Base-by-base conservation (phyloP, 2,797 vertebrate species). In the Benthosema pterotum region DNA sequence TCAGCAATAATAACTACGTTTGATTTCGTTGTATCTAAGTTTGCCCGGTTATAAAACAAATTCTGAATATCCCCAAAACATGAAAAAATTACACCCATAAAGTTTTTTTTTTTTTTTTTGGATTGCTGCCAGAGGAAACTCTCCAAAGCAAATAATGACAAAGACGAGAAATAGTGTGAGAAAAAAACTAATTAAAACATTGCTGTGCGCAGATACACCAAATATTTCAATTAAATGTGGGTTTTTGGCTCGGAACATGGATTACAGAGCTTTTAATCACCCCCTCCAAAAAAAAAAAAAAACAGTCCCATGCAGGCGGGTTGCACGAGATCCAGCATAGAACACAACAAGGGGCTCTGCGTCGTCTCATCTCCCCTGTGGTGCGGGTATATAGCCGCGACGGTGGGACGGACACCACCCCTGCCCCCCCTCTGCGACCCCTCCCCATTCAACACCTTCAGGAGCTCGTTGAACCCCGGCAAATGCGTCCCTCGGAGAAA, bases 381-480 rank as follows among this genome's bases (percentile, higher is more conserved):
- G 55, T 5, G 22, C 5, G 50, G 7, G 7, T 2, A 5, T 25
- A 25, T 25, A 38, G 32, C 63, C 18, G 63, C 60, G 70, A 78
- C 57, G 58, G 53, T 18, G 42, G 52, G 57, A 55, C 69, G 67
- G 62, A 50, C 5, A 25, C 22, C n/a, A n/a, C n/a, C n/a, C n/a
- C n/a, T 68, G 66, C 72, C 65, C 66, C 8, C 32, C 32, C 8
- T 9, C 8, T 8, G 28, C 28, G 72, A 74, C 76, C 72, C 65
- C 7, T 59, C 22, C 22, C 80, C 67, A 65, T 51, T 83, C 77
- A 62, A 32, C 60, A 73, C 60, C 76, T 85, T 69, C 73, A 74
- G 55, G 59, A 84, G 17, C 66, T 83, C 72, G 87, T 84, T 92
- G 77, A 87, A 56, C n/a, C 2, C 52, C 73, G 18, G 78, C 79